These are phyloP conservation scores for Frankliniella intonsa DNA, from an alignment of 2,888 invertebrate genomes.

Conservation along the genomic window DNA sequence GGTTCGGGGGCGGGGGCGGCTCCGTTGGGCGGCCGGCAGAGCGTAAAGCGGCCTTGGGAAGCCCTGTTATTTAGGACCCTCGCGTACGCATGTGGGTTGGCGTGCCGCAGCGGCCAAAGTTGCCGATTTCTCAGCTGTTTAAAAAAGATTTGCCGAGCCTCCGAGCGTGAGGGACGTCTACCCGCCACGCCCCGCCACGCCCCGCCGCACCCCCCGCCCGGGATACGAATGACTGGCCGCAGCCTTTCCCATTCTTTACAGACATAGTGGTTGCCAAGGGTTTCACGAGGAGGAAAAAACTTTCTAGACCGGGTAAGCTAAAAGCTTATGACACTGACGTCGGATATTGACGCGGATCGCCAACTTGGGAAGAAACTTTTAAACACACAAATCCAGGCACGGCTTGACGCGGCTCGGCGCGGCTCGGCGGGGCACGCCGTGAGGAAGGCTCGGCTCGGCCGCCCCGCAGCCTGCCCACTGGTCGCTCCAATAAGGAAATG, in stretches of 20 bases:
- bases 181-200: too few species aligned
- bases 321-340: not conserved
- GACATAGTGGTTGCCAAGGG: not conserved
- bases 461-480: too few species aligned
- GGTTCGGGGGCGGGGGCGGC: not conserved
- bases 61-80: too few species aligned
- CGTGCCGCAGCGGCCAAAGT: too few species aligned
- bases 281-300: not conserved
- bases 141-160: not conserved
- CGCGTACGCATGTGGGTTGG: too few species aligned
- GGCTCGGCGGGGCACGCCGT: not conserved
- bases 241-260: too few species aligned
- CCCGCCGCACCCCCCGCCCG: too few species aligned
- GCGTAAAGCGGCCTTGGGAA: not conserved
- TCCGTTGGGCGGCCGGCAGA: not conserved
- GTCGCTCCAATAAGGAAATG: too few species aligned
- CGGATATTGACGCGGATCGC: not conserved
- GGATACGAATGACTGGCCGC: too few species aligned
- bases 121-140: conserved; percentile 1
- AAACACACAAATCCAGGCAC: not conserved
- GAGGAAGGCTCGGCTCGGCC: not conserved
- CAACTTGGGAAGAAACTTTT: conserved; percentile 5
- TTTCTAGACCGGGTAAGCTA: not conserved
- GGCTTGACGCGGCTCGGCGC: too few species aligned
- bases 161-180: too few species aligned